Evolutionary conservation across 2,797 vertebrate species (phyloP).

Genomic region (Macroramphosus scolopax): DNA sequence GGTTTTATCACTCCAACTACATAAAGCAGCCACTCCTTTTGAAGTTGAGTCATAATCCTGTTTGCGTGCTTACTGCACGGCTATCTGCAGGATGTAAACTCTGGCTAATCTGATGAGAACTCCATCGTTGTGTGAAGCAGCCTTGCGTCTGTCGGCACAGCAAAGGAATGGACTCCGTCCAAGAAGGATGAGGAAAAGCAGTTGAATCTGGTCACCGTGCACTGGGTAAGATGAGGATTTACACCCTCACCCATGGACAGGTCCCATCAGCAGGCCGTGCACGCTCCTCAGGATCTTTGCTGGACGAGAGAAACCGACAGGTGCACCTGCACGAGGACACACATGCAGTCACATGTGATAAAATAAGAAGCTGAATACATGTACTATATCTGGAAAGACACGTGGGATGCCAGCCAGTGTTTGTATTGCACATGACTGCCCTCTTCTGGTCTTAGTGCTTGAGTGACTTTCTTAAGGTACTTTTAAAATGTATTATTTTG

Average conservation of each 20-base stretch:
- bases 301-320: slow-evolving; percentile 14
- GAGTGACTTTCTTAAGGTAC: too few relatives aligned
- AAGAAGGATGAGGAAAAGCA: slow-evolving; percentile 26
- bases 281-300: slow-evolving; percentile 43
- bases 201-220: slow-evolving; percentile 19
- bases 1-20: slow-evolving; percentile 63
- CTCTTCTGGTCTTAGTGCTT: slow-evolving; percentile 56
- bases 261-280: slow-evolving; percentile 37
- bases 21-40: slow-evolving; percentile 58
- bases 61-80: slow-evolving; percentile 12
- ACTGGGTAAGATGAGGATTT: slow-evolving; percentile 44
- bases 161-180: not conserved
- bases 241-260: slow-evolving; percentile 42
- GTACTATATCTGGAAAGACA: slow-evolving; percentile 9
- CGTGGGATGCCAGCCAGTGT: slow-evolving; percentile 5
- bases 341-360: slow-evolving; percentile 3
- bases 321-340: slow-evolving; percentile 4
- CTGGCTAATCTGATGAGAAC: slow-evolving; percentile 25
- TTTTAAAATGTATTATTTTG: too few relatives aligned
- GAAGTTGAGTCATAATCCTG: slow-evolving; percentile 43
- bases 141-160: slow-evolving; percentile 17
- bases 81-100: slow-evolving; percentile 28
- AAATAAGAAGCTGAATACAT: slow-evolving; percentile 3
- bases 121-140: slow-evolving; percentile 8
- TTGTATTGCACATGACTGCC: slow-evolving; percentile 61